Conservation (phyloP, 2,797 vertebrate genomes). For the Natrix natrix region DNA sequence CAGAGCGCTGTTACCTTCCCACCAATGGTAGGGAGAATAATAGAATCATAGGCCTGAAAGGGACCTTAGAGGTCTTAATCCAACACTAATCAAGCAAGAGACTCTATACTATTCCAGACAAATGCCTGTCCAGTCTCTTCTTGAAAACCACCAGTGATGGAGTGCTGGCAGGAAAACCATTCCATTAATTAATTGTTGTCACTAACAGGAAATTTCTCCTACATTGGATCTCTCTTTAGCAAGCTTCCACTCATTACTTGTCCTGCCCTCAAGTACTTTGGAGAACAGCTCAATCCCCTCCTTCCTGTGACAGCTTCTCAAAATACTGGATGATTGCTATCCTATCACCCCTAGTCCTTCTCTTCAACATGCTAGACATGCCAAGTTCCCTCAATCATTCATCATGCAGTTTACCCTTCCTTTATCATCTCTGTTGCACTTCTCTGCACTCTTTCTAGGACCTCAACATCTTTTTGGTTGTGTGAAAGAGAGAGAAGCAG, state of each 20-base stretch:
- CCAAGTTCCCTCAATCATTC: neutral
- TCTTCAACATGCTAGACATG: neutral
- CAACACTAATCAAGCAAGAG: too few species aligned
- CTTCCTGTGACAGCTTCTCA: neutral
- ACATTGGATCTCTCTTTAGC: neutral
- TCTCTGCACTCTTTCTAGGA: neutral
- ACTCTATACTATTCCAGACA: neutral
- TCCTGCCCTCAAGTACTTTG: neutral
- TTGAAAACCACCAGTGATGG: neutral
- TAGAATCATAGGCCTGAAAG: too few species aligned
- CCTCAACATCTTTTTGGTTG: neutral
- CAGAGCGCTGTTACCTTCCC: too few species aligned
- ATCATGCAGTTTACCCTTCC: neutral
- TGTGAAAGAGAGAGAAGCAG: neutral
- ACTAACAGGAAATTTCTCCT: neutral
- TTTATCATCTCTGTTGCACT: neutral
- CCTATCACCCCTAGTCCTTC: neutral
- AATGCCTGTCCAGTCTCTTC: neutral
- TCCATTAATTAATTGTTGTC: neutral
- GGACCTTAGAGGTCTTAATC: too few species aligned
- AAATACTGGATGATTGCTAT: neutral
- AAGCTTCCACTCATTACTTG: neutral
- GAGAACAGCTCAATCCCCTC: neutral
- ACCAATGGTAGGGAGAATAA: too few species aligned
- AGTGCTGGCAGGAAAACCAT: neutral